These are phyloP conservation scores for Drosophila fuyamai DNA, from an alignment of 1,140 invertebrate species.

Conservation along the genomic window DNA sequence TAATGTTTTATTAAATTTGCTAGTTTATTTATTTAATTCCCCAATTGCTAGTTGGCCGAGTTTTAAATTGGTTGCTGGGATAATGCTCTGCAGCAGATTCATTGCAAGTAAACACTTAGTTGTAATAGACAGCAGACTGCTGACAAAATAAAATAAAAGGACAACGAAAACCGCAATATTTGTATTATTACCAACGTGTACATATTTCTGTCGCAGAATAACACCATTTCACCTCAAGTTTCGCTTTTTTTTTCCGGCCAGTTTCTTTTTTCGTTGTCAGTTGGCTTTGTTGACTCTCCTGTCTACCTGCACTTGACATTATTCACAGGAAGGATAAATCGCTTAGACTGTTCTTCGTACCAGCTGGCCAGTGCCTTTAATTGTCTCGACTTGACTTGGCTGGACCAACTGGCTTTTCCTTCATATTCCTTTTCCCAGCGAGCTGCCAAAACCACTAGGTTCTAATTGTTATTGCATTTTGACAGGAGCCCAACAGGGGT, in stretches of 20 bases:
- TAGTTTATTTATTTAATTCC: constrained; percentile 24
- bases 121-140: neutral
- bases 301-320: constrained; percentile 44
- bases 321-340: constrained; percentile 11
- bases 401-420: constrained; percentile 20
- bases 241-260: neutral
- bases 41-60: neutral
- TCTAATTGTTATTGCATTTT: constrained; percentile 45
- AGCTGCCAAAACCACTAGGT: constrained; percentile 9
- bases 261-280: constrained; percentile 8
- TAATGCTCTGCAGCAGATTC: neutral
- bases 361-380: constrained; percentile 28
- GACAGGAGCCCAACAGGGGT: constrained; percentile 5
- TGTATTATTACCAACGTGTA: constrained; percentile 22
- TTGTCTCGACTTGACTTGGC: constrained; percentile 31
- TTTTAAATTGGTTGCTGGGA: neutral
- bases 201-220: constrained; percentile 17
- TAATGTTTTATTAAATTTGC: constrained; percentile 22
- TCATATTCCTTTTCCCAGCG: constrained; percentile 7
- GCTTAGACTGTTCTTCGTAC: constrained; percentile 2
- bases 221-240: constrained; percentile 18
- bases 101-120: neutral
- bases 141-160: neutral
- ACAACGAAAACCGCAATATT: constrained; percentile 16
- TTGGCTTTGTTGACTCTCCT: constrained; percentile 24